A percentile compares a stretch with the other conserved stretches of the same genome.
These are phyloP conservation scores for Sisyra nigra DNA, from an alignment of 2,888 invertebrate genomes.

Conservation along the genomic window DNA sequence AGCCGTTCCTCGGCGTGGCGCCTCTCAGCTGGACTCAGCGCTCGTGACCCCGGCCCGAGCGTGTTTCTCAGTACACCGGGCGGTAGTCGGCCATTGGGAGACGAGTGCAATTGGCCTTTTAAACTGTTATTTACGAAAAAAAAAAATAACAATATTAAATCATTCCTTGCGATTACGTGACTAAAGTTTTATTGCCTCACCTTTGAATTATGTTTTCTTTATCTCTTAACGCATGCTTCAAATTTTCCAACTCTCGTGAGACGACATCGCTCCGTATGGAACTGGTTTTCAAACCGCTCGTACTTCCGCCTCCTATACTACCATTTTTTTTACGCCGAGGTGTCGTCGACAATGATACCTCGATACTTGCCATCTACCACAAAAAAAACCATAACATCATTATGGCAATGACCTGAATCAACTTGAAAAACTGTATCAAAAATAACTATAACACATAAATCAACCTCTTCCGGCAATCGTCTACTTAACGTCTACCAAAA, in stretches of 20 bases:
- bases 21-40: constrained; percentile 34
- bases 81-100: constrained; percentile 34
- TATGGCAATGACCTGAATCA: too few species aligned
- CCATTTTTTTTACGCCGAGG: constrained; percentile 39
- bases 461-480: too few species aligned
- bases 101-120: constrained; percentile 47
- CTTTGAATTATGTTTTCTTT: constrained; percentile 73
- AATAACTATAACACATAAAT: too few species aligned
- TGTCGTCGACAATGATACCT: constrained; percentile 57
- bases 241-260: constrained; percentile 46
- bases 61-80: constrained; percentile 14
- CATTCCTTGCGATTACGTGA: background rate
- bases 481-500: too few species aligned
- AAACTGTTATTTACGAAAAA: constrained; percentile 26
- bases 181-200: constrained; percentile 21
- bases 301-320: constrained; percentile 20
- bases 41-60: constrained; percentile 19
- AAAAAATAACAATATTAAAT: constrained; percentile 1
- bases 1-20: constrained; percentile 43
- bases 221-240: constrained; percentile 55
- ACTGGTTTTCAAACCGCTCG: constrained; percentile 13
- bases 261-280: constrained; percentile 17
- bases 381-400: background rate
- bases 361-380: constrained; percentile 66
- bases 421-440: too few species aligned